These are phyloP conservation scores for Osmerus mordax DNA, from an alignment of 2,113 vertebrate species.

Conservation along the genomic window DNA sequence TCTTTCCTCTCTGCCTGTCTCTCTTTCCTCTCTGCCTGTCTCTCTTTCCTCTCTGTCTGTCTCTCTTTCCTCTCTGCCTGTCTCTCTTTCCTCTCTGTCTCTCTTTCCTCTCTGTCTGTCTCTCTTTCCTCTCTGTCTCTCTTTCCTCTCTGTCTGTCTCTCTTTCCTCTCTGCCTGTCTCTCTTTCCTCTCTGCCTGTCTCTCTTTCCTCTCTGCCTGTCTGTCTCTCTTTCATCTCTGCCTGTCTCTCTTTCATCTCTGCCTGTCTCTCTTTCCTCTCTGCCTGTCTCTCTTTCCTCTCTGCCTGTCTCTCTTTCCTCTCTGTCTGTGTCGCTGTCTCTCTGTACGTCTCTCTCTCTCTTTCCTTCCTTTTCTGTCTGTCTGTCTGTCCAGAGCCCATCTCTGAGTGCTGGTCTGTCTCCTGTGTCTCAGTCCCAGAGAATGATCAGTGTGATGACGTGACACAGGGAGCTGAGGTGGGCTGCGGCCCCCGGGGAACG, in stretches of 20 bases:
- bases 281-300: background rate
- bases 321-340: background rate
- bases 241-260: background rate
- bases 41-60: background rate
- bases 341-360: background rate
- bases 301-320: background rate
- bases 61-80: background rate
- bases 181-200: background rate
- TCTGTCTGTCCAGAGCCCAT: background rate
- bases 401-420: background rate
- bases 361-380: background rate
- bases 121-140: background rate
- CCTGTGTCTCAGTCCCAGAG: background rate
- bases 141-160: background rate
- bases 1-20: background rate
- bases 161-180: background rate
- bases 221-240: background rate
- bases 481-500: background rate
- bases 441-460: too few species aligned
- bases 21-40: background rate
- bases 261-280: background rate
- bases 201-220: background rate
- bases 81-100: slow-evolving; percentile 13
- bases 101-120: background rate
- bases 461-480: too few species aligned